Conservation (phyloP, 2,113 vertebrate genomes). For the Anguilla japonica region DNA sequence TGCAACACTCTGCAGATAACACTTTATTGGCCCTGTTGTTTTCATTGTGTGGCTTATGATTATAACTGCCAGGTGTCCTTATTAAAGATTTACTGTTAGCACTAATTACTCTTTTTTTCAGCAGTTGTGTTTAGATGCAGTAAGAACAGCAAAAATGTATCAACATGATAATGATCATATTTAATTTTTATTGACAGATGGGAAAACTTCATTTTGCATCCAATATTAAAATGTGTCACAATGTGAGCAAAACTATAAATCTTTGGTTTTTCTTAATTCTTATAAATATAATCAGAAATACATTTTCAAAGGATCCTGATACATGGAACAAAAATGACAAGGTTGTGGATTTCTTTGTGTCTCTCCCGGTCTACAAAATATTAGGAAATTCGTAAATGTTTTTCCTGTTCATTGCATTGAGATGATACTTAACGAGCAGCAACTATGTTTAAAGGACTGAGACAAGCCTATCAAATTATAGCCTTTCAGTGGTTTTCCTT, state of each 20-base stretch:
- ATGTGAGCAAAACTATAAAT: too few relatives aligned
- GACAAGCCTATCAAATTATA: background rate
- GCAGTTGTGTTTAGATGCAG: slow-evolving; percentile 14
- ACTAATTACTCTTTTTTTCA: slow-evolving; percentile 23
- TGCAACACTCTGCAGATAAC: background rate
- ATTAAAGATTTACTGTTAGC: slow-evolving; percentile 27
- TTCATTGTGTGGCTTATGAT: slow-evolving; percentile 12
- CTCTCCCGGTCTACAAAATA: background rate
- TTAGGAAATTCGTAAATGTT: background rate
- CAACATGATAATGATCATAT: background rate
- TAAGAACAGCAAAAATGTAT: background rate
- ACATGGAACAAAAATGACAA: background rate
- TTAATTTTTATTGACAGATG: background rate
- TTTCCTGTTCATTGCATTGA: background rate
- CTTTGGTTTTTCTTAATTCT: background rate
- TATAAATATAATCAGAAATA: background rate
- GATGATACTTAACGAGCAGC: background rate
- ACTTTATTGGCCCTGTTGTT: background rate
- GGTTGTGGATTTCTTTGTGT: background rate
- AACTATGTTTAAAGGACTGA: background rate
- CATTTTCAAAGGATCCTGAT: background rate
- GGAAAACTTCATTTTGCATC: background rate
- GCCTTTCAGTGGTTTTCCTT: background rate
- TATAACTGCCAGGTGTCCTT: slow-evolving; percentile 25
- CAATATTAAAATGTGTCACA: too few relatives aligned